Evolutionary conservation across 2,113 vertebrate species (phyloP).

Genomic region (Sylvilagus bachmani): DNA sequence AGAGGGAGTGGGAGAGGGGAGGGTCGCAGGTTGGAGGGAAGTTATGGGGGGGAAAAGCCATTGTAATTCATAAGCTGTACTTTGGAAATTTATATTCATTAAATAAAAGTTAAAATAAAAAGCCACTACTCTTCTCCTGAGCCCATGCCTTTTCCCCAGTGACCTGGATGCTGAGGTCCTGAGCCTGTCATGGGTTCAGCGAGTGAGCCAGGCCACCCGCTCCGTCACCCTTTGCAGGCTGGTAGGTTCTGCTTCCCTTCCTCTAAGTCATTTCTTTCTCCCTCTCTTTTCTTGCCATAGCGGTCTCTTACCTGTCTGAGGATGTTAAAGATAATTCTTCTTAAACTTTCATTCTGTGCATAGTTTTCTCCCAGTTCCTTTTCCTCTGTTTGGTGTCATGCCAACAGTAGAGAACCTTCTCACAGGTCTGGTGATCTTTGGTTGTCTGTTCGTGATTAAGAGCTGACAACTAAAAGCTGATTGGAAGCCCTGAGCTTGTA

Average conservation of each 20-base stretch:
- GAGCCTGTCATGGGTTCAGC: neutral
- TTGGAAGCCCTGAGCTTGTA: conserved; percentile 18
- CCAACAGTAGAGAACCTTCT: neutral
- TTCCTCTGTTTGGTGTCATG: neutral
- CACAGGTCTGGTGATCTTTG: neutral
- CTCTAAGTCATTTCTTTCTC: neutral
- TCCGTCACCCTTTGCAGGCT: neutral
- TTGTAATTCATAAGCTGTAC: too few species aligned
- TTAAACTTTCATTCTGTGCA: neutral
- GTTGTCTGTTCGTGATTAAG: neutral
- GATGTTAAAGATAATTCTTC: conserved; percentile 38
- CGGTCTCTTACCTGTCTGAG: neutral
- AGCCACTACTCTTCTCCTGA: neutral
- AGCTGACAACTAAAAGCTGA: neutral
- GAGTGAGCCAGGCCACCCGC: neutral
- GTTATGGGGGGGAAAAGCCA: too few species aligned
- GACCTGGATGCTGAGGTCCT: neutral
- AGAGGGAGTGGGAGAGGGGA: too few species aligned
- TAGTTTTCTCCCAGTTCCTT: conserved; percentile 24
- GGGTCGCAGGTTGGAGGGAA: too few species aligned
- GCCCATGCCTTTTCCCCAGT: neutral
- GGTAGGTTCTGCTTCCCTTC: neutral
- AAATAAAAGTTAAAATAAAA: too few species aligned
- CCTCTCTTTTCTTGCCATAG: conserved; percentile 4
- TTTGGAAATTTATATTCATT: too few species aligned